Conservation (phyloP, 2,113 vertebrate species). For the Odobenus rosmarus region DNA sequence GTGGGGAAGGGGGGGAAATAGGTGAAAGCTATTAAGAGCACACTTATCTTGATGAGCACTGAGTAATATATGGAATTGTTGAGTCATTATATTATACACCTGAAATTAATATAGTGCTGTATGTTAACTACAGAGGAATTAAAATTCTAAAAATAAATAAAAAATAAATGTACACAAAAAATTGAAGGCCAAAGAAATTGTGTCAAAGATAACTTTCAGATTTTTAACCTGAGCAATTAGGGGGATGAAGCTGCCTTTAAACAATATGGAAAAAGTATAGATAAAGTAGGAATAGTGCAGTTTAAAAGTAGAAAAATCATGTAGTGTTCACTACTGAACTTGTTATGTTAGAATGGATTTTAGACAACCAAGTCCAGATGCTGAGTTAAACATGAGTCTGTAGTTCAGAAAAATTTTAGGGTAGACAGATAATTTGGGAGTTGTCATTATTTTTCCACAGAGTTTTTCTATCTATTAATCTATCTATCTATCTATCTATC, state of each 20-base stretch:
- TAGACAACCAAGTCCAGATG: not conserved
- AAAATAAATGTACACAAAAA: not conserved
- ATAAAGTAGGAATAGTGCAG: not conserved
- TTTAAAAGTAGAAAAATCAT: not conserved
- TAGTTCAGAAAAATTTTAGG: not conserved
- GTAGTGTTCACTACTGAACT: not conserved
- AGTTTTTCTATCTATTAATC: not conserved
- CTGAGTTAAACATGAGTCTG: not conserved
- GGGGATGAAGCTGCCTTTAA: not conserved
- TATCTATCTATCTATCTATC: not conserved
- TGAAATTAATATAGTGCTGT: not conserved
- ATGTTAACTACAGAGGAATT: not conserved
- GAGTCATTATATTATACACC: not conserved
- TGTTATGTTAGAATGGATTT: not conserved
- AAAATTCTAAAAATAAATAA: not conserved
- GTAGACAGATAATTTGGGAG: not conserved
- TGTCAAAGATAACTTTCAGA: not conserved
- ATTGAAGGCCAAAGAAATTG: not conserved
- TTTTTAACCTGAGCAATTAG: not conserved
- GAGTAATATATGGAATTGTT: not conserved
- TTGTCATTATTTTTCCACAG: not conserved
- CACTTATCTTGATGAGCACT: not conserved
- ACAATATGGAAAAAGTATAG: not conserved
- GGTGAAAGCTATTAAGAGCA: not conserved
- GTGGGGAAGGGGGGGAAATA: not conserved